Percentiles rank a stretch among this genome's conserved stretches.
Conservation (phyloP, 2,888 invertebrate species). For the Nephrotoma guestfalica region DNA sequence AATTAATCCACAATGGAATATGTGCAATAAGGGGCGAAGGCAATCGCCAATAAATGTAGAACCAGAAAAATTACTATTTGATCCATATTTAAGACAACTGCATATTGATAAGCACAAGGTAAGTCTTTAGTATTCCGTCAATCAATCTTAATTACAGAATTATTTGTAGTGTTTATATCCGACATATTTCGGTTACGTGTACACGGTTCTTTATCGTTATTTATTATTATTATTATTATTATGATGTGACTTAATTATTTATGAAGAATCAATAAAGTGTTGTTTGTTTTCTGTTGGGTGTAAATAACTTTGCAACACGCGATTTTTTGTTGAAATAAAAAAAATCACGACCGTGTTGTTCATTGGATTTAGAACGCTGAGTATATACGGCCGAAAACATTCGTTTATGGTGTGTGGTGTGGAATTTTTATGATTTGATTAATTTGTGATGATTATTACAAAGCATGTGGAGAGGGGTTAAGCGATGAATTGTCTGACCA, state of each 20-base stretch:
- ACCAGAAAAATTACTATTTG: conserved; percentile 85
- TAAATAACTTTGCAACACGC: neutral
- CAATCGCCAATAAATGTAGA: conserved; percentile 97
- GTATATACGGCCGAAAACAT: too few species aligned
- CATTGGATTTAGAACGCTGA: neutral
- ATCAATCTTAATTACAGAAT: neutral
- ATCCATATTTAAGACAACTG: conserved; percentile 82
- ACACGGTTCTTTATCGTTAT: neutral
- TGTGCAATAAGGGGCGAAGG: conserved; percentile 90
- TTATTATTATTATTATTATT: neutral
- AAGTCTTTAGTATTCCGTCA: conserved; percentile 19
- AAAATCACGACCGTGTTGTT: neutral
- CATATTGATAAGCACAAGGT: conserved; percentile 91
- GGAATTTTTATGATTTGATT: neutral
- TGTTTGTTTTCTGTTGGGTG: neutral
- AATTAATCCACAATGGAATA: conserved; percentile 95
- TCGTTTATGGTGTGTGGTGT: neutral
- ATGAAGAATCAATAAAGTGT: neutral
- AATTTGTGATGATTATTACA: neutral
- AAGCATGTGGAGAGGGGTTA: neutral
- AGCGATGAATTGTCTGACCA: neutral
- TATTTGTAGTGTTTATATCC: neutral
- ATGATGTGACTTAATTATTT: neutral
- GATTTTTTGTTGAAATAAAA: neutral
- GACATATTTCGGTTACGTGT: neutral